Conservation (phyloP, 2,113 vertebrate genomes). For the Urocolius indicus region DNA sequence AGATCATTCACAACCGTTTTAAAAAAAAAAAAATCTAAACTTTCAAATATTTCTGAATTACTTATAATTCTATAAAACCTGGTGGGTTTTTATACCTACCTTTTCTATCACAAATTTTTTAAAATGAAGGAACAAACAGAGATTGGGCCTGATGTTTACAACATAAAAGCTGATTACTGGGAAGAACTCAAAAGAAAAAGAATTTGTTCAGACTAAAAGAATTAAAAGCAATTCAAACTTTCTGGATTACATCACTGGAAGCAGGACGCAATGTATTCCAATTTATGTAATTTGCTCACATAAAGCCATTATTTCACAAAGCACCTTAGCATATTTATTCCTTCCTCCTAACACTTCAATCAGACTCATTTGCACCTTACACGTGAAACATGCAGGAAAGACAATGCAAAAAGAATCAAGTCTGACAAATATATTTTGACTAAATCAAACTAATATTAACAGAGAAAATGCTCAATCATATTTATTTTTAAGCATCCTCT, state of each 20-base stretch:
- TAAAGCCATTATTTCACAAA: conserved; percentile 45
- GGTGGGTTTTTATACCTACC: not conserved
- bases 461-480: not conserved
- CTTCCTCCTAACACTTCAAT: not conserved
- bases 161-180: not conserved
- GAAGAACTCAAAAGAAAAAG: conserved; percentile 16
- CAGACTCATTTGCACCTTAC: conserved; percentile 12
- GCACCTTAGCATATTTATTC: conserved; percentile 16
- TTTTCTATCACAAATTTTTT: not conserved
- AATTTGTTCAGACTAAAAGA: conserved; percentile 31
- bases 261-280: conserved; percentile 50
- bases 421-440: not conserved
- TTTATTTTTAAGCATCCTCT: not conserved
- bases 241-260: conserved; percentile 50
- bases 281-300: conserved; percentile 45
- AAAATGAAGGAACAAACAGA: not conserved
- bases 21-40: not conserved
- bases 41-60: not conserved
- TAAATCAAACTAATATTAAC: not conserved
- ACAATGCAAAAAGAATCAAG: not conserved
- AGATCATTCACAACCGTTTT: not conserved
- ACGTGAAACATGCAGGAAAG: not conserved
- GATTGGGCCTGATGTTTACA: not conserved
- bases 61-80: not conserved
- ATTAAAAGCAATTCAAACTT: conserved; percentile 29